phyloP scores from a whole-genome alignment of 2,888 invertebrate species.

The Syritta pipiens region DNA sequence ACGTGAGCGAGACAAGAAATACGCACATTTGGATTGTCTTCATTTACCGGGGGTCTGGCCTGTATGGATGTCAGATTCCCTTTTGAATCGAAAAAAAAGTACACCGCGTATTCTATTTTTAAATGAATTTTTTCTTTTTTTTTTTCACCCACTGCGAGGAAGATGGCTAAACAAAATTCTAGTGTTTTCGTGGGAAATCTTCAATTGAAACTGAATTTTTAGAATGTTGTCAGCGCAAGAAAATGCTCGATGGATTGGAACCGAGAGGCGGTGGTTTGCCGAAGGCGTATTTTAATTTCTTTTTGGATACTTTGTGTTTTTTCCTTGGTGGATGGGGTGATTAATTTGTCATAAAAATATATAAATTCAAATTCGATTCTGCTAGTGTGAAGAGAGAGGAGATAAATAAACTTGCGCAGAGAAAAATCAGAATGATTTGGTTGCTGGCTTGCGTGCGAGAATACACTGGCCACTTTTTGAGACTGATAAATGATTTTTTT shows the following conservation, averaged over 20 bases:
- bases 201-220: conserved; percentile 48
- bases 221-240: conserved; percentile 17
- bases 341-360: not conserved
- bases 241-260: conserved; percentile 9
- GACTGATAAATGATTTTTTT: too few relatives aligned
- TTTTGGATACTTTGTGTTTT: too few relatives aligned
- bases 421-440: too few relatives aligned
- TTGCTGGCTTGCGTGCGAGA: too few relatives aligned
- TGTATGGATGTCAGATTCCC: not conserved
- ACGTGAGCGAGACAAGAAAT: not conserved
- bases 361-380: not conserved
- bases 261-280: too few relatives aligned
- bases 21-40: conserved; percentile 26
- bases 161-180: too few relatives aligned
- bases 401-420: too few relatives aligned
- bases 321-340: too few relatives aligned
- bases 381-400: too few relatives aligned
- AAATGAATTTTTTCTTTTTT: conserved; percentile 29
- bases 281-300: too few relatives aligned
- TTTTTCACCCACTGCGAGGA: not conserved
- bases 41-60: not conserved
- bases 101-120: not conserved
- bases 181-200: conserved; percentile 44
- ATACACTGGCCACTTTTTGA: too few relatives aligned
- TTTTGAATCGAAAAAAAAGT: conserved; percentile 6